Evolutionary conservation across 2,888 invertebrate species (phyloP), one percentile per base, ranked within the genome.

Genomic region (Hydraecia micacea): DNA sequence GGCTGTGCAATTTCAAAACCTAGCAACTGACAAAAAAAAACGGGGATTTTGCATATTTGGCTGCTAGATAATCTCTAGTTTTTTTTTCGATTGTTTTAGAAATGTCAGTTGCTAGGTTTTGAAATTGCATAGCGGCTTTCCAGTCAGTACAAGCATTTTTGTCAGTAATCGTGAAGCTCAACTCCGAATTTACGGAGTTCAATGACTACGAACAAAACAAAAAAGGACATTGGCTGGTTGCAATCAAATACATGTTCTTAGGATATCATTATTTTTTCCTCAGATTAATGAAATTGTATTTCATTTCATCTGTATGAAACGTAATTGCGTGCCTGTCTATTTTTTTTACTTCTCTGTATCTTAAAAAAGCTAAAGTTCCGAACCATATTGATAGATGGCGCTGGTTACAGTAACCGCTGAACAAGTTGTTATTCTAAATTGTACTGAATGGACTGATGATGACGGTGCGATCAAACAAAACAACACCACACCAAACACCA

Each of bases 381-480:
- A 7, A 62, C 0, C 4, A 7, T 39, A 21, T 28, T 21, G 13
- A 25, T 67, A 75, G 70, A 81, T 81, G 67, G 66, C 75, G 66
- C 28, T 67, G 46, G 42, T 67, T 32, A 28, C 9, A 60, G 18
- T 52, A 36, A 28, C 8, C 7, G 13, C 11, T 18, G 32, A 18
- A 58, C 7, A 28, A 18, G 9, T 9, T 42, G 9, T 39, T 9
- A 42, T 42, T 42, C 42, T 52, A 55, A 25, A 67, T 66, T 66
- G 67, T 67, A 42, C 18, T 42, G 21, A 18, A 42, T 67, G 21
- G 18, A 67, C 28, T 28, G 13, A 25, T 5, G 63, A 60, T 28
- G n/a, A 42, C 21, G 42, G 42, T 42, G 42, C 42, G 28, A 28
- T 28, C 9, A 46, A 28, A 25, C 13, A 36, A 39, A 32, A 58